phyloP scores from a whole-genome alignment of 2,797 vertebrate species.

The Chiroxiphia lanceolata region DNA sequence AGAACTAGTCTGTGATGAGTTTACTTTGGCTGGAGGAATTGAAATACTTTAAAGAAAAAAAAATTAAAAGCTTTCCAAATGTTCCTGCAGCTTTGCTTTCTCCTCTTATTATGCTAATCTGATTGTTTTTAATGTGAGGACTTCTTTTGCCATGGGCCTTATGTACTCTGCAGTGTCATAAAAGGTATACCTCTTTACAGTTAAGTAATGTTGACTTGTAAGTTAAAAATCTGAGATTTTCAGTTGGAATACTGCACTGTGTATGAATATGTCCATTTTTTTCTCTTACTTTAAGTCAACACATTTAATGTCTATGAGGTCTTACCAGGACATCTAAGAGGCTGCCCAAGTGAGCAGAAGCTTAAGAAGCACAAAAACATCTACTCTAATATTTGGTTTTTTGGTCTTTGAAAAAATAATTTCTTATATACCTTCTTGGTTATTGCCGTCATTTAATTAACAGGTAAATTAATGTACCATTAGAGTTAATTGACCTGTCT shows the following conservation, averaged over 20 bases:
- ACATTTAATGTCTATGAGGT: not conserved
- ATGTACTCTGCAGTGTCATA: slow-evolving; percentile 7
- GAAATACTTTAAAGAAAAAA: slow-evolving; percentile 34
- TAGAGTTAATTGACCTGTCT: not conserved
- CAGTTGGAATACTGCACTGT: not conserved
- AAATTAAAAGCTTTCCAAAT: slow-evolving; percentile 34
- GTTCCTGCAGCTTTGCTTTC: not conserved
- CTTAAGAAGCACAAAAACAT: not conserved
- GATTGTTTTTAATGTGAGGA: slow-evolving; percentile 42
- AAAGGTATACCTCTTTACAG: slow-evolving; percentile 16
- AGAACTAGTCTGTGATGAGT: slow-evolving; percentile 27
- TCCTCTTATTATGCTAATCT: slow-evolving; percentile 52
- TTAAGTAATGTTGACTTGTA: not conserved
- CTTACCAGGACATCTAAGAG: not conserved
- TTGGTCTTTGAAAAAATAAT: not conserved
- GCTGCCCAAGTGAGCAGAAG: not conserved
- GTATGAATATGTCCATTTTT: not conserved
- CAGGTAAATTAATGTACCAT: not conserved
- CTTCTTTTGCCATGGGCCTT: slow-evolving; percentile 33
- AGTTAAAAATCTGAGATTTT: not conserved
- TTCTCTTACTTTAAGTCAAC: not conserved
- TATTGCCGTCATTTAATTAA: not conserved
- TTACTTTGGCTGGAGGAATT: slow-evolving; percentile 49
- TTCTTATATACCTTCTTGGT: not conserved
- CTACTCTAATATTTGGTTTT: not conserved